phyloP scores from a whole-genome alignment of 2,797 vertebrate species.

The Sphaeramia orbicularis region DNA sequence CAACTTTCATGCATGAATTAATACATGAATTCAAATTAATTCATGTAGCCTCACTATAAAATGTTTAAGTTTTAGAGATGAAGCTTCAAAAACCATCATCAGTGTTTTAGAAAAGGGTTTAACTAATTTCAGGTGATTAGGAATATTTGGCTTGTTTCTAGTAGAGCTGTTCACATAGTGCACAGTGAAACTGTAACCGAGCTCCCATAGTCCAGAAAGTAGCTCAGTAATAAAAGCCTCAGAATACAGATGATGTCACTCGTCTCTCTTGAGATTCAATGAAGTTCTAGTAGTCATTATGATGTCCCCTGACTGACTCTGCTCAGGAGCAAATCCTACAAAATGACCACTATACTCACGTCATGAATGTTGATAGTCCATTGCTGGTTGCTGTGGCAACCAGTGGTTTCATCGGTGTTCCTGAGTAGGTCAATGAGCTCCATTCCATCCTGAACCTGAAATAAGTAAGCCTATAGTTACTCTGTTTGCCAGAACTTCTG shows the following conservation, averaged over 20 bases:
- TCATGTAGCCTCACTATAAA: too few relatives aligned
- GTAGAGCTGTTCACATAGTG: too few relatives aligned
- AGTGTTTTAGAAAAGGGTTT: too few relatives aligned
- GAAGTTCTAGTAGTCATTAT: slow-evolving; percentile 1
- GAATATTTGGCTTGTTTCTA: too few relatives aligned
- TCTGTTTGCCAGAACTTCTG: slow-evolving; percentile 1
- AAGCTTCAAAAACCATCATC: too few relatives aligned
- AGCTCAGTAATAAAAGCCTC: background rate
- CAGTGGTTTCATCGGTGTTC: slow-evolving; percentile 80
- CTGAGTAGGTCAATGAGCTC: slow-evolving; percentile 89
- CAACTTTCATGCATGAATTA: too few relatives aligned
- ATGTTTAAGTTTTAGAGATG: too few relatives aligned
- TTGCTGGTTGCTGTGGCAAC: slow-evolving; percentile 74
- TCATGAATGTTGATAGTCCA: slow-evolving; percentile 74
- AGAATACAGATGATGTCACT: slow-evolving; percentile 15
- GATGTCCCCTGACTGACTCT: background rate
- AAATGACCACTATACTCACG: slow-evolving; percentile 75
- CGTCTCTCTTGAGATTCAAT: slow-evolving; percentile 1
- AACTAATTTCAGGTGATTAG: too few relatives aligned
- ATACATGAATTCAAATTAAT: too few relatives aligned
- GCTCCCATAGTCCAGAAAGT: background rate
- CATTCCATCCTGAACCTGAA: slow-evolving; percentile 74
- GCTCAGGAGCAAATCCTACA: slow-evolving; percentile 1
- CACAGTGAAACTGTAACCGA: slow-evolving; percentile 4
- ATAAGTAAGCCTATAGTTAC: slow-evolving; percentile 12